Conservation (phyloP, 2,888 invertebrate species). For the Ephialtes manifestator region DNA sequence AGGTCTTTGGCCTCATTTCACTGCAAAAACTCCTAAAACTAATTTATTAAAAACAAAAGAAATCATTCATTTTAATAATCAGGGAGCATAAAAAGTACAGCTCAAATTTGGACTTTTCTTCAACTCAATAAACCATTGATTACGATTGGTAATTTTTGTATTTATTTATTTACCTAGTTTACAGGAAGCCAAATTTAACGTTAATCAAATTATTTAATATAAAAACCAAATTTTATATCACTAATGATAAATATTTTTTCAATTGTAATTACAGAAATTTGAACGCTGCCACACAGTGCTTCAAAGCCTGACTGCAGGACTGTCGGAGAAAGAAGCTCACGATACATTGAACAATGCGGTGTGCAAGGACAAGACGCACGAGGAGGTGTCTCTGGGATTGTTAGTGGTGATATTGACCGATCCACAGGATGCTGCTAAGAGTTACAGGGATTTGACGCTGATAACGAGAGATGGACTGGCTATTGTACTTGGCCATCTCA, state of each 20-base stretch:
- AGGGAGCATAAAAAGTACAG: not conserved
- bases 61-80: too few relatives aligned
- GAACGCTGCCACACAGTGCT: conserved; percentile 94
- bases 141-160: not conserved
- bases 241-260: conserved; percentile 76
- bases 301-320: conserved; percentile 92
- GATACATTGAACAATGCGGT: conserved; percentile 96
- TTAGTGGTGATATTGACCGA: conserved; percentile 96
- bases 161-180: not conserved
- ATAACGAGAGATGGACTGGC: conserved; percentile 96
- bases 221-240: too few relatives aligned
- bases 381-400: conserved; percentile 97
- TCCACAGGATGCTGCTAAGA: conserved; percentile 93
- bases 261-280: conserved; percentile 90
- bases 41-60: too few relatives aligned
- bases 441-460: conserved; percentile 96
- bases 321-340: conserved; percentile 97
- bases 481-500: conserved; percentile 93
- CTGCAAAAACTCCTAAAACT: too few relatives aligned
- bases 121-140: too few relatives aligned
- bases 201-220: too few relatives aligned
- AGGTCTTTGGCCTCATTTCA: too few relatives aligned
- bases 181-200: not conserved
- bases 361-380: conserved; percentile 95
- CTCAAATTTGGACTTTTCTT: not conserved